Evolutionary conservation across 2,797 vertebrate genomes (phyloP).

Genomic region (Garrulus glandarius): DNA sequence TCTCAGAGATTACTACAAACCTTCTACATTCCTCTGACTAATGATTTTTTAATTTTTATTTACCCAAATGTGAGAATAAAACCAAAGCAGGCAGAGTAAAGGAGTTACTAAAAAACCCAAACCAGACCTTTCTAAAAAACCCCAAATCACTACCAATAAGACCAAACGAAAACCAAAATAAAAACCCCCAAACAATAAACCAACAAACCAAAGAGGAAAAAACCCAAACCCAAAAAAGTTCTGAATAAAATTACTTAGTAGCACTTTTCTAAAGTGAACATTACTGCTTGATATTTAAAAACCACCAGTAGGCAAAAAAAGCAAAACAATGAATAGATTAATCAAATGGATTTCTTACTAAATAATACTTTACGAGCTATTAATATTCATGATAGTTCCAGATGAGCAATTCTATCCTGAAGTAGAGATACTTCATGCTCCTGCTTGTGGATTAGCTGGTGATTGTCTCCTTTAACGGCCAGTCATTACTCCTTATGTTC

Average conservation of each 20-base stretch:
- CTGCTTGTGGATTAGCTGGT: not conserved
- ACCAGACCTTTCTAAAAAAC: not conserved
- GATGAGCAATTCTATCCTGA: not conserved
- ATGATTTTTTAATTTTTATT: not conserved
- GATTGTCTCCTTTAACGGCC: not conserved
- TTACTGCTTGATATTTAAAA: not conserved
- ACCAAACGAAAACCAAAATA: not conserved
- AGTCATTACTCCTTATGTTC: not conserved
- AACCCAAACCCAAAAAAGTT: not conserved
- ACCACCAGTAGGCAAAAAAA: not conserved
- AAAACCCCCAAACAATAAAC: not conserved
- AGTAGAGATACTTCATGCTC: not conserved
- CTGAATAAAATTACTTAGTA: not conserved
- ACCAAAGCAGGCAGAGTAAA: not conserved
- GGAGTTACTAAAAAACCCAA: not conserved
- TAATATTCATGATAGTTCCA: not conserved
- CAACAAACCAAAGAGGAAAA: not conserved
- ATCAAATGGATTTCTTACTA: not conserved
- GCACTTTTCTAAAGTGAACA: not conserved
- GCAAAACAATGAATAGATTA: not conserved
- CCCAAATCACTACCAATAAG: not conserved
- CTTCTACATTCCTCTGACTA: not conserved
- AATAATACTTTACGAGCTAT: not conserved
- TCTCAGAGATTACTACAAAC: not conserved
- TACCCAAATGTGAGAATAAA: not conserved